Evolutionary conservation across 2,113 vertebrate genomes (phyloP).

Genomic region (Abramis brama): DNA sequence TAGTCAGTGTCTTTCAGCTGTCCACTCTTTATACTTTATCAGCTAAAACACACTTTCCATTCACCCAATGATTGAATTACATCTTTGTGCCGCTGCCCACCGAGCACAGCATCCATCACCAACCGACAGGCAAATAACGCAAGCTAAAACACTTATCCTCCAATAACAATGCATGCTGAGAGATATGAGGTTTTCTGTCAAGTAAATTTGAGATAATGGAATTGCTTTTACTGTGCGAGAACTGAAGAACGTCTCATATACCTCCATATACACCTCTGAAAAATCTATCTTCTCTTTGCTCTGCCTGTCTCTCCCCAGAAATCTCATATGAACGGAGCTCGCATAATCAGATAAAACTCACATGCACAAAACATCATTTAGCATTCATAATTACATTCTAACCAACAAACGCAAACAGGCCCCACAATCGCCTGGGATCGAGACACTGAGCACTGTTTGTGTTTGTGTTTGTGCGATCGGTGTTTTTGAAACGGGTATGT

Average conservation of each 20-base stretch:
- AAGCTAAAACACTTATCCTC: constrained; percentile 21
- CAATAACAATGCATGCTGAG: constrained; percentile 14
- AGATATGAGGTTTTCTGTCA: constrained; percentile 23
- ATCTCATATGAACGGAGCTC: constrained; percentile 33
- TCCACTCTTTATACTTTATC: constrained; percentile 5
- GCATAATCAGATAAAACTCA: constrained; percentile 45
- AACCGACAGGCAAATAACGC: neutral
- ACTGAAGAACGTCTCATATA: neutral
- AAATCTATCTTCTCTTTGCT: constrained; percentile 31
- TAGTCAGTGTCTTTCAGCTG: constrained; percentile 7
- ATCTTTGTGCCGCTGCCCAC: constrained; percentile 14
- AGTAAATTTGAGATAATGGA: constrained; percentile 17
- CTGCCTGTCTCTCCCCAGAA: constrained; percentile 23
- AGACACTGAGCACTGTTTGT: constrained; percentile 20
- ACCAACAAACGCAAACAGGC: constrained; percentile 51
- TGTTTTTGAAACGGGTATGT: neutral
- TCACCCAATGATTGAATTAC: constrained; percentile 26
- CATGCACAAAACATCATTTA: constrained; percentile 33
- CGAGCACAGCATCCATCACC: constrained; percentile 16
- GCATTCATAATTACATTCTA: constrained; percentile 48
- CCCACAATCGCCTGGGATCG: constrained; percentile 12
- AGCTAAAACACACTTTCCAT: constrained; percentile 15
- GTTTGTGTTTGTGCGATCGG: neutral
- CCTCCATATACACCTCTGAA: neutral
- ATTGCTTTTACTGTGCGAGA: constrained; percentile 13